Evolutionary conservation across 2,797 vertebrate species (phyloP), one percentile per base, ranked within the genome.

Genomic region (Intellagama lesueurii): DNA sequence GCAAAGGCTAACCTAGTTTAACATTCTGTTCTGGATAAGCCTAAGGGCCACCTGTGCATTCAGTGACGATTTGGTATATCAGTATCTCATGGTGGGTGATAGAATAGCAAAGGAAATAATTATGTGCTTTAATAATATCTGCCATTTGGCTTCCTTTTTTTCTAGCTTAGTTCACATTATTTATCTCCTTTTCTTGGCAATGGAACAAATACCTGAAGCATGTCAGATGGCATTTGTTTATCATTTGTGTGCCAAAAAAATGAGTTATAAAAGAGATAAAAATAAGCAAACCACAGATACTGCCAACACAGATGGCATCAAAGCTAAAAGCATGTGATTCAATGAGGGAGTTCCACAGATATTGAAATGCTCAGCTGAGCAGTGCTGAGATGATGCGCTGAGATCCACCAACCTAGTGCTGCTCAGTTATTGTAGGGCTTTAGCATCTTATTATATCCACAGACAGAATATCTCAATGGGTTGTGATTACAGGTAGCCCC

Each of bases 131-230:
- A 14, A 19, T 64, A 85, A 66, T 76, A 52, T 30, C 84, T 81
- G 14, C 66, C 44, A 40, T 72, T 72, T 56, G 52, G 52, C 77
- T 73, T 7, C 44, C 76, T 77, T 32, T 52, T 32, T 73, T 80
- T 66, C 12, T 83, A 69, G 60, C 26, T 86, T 86, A 80, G 32
- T 70, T 35, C 28, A 9, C 44, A 30, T 60, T 70, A 47, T 83
- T 83, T 90, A 35, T 64, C 56, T 47, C 3, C 78, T n/a, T 32
- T 90, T 72, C 89, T 87, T 83, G 80, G 85, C 80, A 78, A 83
- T 3, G 5, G 60, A 81, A 75, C 83, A 89, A 86, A 90, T 86
- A 90, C 85, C 85, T 90, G 89, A 44, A 82, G 66, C 70, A 86
- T 66, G 70, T 49, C 72, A 86, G 79, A 75, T 89, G 83, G 70